Conservation (phyloP, 2,888 invertebrate species). For the Polymixis flavicincta region DNA sequence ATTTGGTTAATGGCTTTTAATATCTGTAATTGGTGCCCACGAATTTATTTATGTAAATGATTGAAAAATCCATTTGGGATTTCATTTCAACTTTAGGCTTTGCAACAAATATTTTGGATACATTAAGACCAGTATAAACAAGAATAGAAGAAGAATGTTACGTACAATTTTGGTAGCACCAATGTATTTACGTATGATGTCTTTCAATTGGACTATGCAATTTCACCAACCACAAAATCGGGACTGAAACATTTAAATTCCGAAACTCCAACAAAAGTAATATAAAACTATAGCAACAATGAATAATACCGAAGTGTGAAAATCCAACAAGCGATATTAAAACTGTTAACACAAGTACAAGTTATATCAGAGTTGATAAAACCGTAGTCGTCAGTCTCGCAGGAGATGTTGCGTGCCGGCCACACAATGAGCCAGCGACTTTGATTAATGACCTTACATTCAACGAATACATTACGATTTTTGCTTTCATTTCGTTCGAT, state of each 20-base stretch:
- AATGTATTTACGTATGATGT: background rate
- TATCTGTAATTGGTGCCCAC: constrained; percentile 39
- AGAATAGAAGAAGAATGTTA: background rate
- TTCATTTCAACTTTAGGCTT: background rate
- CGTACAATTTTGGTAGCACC: background rate
- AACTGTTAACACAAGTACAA: constrained; percentile 69
- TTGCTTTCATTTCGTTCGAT: constrained; percentile 90
- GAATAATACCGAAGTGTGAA: constrained; percentile 51
- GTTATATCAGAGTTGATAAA: constrained; percentile 82
- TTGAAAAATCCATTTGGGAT: constrained; percentile 12
- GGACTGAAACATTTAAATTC: too few species aligned
- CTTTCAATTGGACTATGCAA: background rate
- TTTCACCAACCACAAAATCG: background rate
- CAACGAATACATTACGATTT: constrained; percentile 91
- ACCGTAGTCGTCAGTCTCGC: constrained; percentile 78
- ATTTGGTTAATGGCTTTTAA: constrained; percentile 58
- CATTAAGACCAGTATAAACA: background rate
- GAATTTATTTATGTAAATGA: constrained; percentile 42
- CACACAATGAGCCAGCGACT: constrained; percentile 89
- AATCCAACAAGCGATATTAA: constrained; percentile 50
- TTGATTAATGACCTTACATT: constrained; percentile 89
- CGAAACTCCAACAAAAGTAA: background rate
- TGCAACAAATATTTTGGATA: background rate
- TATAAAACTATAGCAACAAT: background rate
- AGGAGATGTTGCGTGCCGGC: constrained; percentile 87